Base-by-base conservation (phyloP, 2,797 vertebrate species). In the Tympanoctomys barrerae region DNA sequence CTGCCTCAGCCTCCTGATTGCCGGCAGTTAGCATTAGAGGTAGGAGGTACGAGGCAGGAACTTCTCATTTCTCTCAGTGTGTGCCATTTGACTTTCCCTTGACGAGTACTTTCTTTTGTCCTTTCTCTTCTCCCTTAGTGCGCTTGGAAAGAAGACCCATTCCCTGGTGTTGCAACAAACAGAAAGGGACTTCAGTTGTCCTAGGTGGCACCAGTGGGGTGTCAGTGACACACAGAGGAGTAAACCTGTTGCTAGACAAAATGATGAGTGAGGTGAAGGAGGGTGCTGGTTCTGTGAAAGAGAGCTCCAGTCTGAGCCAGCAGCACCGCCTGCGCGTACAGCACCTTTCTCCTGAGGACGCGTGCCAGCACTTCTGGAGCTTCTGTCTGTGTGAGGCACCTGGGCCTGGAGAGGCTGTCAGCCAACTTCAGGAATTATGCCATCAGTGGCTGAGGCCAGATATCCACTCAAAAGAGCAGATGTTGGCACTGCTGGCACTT, bases 401-500 rank as follows among this genome's bases (percentile, higher is more conserved):
- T 83, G 93, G 94, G 26, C 96, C 87, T 0, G 7, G 66, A 1
- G 73, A 90, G 64, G 75, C 71, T 70, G 87, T 90, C 73, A 80
- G 28, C 28, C 93, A 93, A 11, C 95, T 97, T 85, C 91, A 90
- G n/a, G 79, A 93, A 75, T 88, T 97, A 61, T 97, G 97, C 85
- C 52, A 12, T 75, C 87, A 71, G 62, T 98, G 97, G 97, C 95
- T 97, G 68, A 96, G 42, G 61, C 97, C 97, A 95, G 95, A 96
- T 42, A 93, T 57, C 62, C 87, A 90, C 42, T 97, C 91, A 2
- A 95, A 96, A 94, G 94, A 97, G n/a, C 86, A 96, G 71, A 97
- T 97, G 19, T 33, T 97, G 46, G 95, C 97, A n/a, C 18, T 96
- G 70, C 89, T 95, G 62, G 87, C 96, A 49, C 71, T 97, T 13